Evolutionary conservation across 2,113 vertebrate species (phyloP).

Genomic region (Naja naja): DNA sequence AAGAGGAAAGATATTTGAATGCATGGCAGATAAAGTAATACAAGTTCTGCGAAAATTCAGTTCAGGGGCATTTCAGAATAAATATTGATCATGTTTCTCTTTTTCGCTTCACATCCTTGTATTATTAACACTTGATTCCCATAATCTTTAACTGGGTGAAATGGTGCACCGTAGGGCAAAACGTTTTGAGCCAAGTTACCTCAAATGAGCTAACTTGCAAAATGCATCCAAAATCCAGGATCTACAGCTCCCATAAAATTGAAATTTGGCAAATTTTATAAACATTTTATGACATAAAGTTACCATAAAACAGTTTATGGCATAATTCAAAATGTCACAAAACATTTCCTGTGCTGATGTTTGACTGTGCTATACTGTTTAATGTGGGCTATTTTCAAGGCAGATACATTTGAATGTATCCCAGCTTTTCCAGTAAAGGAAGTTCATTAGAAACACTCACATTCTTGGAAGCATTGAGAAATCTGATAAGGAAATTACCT

Average conservation of each 20-base stretch:
- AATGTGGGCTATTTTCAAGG: background rate
- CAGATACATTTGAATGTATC: background rate
- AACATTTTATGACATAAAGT: background rate
- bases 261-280: background rate
- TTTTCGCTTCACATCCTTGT: background rate
- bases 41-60: background rate
- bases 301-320: background rate
- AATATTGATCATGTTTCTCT: background rate
- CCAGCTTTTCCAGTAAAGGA: background rate
- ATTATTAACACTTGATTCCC: background rate
- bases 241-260: background rate
- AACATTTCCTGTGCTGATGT: background rate
- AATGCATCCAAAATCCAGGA: background rate
- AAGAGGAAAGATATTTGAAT: background rate
- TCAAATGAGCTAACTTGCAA: background rate
- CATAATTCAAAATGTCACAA: background rate
- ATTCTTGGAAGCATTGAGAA: background rate
- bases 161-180: background rate
- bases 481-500: background rate
- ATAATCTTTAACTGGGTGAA: background rate
- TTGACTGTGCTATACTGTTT: background rate
- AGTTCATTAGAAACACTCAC: background rate
- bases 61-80: background rate
- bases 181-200: background rate
- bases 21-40: background rate